phyloP scores from a whole-genome alignment of 2,888 invertebrate species.

The Ypsolopha sequella region DNA sequence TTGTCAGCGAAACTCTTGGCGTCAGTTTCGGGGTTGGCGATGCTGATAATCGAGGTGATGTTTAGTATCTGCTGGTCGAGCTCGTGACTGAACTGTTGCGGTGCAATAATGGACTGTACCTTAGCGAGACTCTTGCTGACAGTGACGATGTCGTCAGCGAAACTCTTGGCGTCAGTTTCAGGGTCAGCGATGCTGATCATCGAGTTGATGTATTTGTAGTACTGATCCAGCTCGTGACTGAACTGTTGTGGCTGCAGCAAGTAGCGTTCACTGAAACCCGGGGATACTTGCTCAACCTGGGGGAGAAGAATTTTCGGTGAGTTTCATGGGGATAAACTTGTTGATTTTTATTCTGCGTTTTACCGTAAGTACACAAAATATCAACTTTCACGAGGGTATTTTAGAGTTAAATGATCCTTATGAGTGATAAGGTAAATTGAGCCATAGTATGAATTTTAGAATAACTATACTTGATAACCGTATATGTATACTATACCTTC shows the following conservation, averaged over 20 bases:
- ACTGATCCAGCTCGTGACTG: slow-evolving; percentile 70
- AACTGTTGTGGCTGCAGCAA: slow-evolving; percentile 72
- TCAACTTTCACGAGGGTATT: too few relatives aligned
- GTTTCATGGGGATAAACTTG: too few relatives aligned
- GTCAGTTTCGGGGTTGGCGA: slow-evolving; percentile 54
- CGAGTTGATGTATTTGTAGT: slow-evolving; percentile 70
- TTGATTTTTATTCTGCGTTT: too few relatives aligned
- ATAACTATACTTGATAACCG: too few relatives aligned
- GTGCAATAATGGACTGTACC: slow-evolving; percentile 38
- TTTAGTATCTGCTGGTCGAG: too few relatives aligned
- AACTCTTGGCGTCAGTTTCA: slow-evolving; percentile 45
- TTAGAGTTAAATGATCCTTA: too few relatives aligned
- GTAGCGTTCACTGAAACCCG: slow-evolving; percentile 76
- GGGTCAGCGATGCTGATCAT: slow-evolving; percentile 66
- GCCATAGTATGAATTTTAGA: too few relatives aligned
- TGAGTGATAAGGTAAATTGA: too few relatives aligned
- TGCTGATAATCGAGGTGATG: slow-evolving; percentile 67
- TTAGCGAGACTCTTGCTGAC: slow-evolving; percentile 74
- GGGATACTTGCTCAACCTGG: slow-evolving; percentile 75
- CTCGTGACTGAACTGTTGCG: slow-evolving; percentile 72
- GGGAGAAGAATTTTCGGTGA: too few relatives aligned
- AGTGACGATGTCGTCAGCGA: slow-evolving; percentile 71
- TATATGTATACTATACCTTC: too few relatives aligned
- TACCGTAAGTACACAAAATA: too few relatives aligned
- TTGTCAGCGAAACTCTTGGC: slow-evolving; percentile 65